Evolutionary conservation across 2,888 invertebrate genomes (phyloP).

Genomic region (Eilema caniola): DNA sequence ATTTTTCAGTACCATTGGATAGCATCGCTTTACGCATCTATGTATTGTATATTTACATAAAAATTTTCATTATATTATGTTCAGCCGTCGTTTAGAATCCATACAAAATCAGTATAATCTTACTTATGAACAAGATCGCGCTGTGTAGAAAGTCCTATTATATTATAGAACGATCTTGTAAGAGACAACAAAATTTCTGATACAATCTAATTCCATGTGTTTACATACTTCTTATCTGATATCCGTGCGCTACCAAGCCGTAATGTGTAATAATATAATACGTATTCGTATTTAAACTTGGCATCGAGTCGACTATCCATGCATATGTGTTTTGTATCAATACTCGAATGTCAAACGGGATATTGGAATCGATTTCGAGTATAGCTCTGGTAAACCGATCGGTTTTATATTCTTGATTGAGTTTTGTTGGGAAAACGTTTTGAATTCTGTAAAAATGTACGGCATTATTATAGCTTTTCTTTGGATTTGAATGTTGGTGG

Average conservation of each 20-base stretch:
- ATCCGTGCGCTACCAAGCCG: background rate
- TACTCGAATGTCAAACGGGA: slow-evolving; percentile 27
- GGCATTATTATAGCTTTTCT: background rate
- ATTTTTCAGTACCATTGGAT: no score
- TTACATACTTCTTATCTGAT: background rate
- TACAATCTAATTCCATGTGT: background rate
- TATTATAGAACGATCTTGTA: no score
- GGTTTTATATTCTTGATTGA: slow-evolving; percentile 32
- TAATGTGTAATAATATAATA: slow-evolving; percentile 10
- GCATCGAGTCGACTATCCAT: slow-evolving; percentile 11
- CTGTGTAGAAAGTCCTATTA: no score
- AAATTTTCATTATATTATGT: no score
- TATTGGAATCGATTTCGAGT: slow-evolving; percentile 31
- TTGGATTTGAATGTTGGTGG: no score
- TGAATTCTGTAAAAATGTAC: slow-evolving; percentile 11
- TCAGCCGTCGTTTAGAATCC: no score
- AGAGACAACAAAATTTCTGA: background rate
- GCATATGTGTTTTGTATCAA: slow-evolving; percentile 17
- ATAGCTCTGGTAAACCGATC: slow-evolving; percentile 17
- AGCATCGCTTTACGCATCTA: no score
- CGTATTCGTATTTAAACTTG: slow-evolving; percentile 19
- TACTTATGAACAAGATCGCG: no score
- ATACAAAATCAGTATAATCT: no score
- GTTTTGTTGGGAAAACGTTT: slow-evolving; percentile 24
- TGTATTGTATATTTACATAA: no score